phyloP scores from a whole-genome alignment of 2,797 vertebrate species.

The Betta splendens region DNA sequence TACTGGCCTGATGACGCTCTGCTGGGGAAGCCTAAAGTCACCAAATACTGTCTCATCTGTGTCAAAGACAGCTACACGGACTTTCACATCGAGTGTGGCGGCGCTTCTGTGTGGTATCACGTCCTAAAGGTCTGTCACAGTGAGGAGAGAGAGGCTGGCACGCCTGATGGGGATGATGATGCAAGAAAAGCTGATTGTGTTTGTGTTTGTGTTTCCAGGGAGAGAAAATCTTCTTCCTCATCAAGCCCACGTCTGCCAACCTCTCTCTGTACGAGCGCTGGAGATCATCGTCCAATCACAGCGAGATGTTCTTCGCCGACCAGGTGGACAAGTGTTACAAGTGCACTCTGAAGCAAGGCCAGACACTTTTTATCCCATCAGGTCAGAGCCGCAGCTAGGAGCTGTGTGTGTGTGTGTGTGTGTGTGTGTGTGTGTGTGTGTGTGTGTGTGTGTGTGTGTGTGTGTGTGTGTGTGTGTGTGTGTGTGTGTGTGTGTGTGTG shows the following conservation, averaged over 20 bases:
- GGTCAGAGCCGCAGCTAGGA: slow-evolving; percentile 79
- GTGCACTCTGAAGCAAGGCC: slow-evolving; percentile 95
- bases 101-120: slow-evolving; percentile 96
- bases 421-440: too few relatives aligned
- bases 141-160: slow-evolving; percentile 8
- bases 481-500: too few relatives aligned
- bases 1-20: slow-evolving; percentile 96
- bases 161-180: slow-evolving; percentile 1
- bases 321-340: slow-evolving; percentile 99
- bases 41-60: slow-evolving; percentile 97
- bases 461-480: too few relatives aligned
- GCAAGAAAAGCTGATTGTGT: slow-evolving; percentile 9
- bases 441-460: too few relatives aligned
- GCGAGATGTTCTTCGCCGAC: slow-evolving; percentile 98
- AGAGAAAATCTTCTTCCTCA: slow-evolving; percentile 99
- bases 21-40: slow-evolving; percentile 96
- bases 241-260: slow-evolving; percentile 97
- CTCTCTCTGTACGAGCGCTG: slow-evolving; percentile 97
- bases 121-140: slow-evolving; percentile 87
- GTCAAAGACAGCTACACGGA: slow-evolving; percentile 99
- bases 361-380: slow-evolving; percentile 96
- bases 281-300: slow-evolving; percentile 96
- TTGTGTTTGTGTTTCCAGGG: slow-evolving; percentile 80
- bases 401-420: not conserved
- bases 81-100: slow-evolving; percentile 96